Base-by-base conservation (phyloP, 2,797 vertebrate genomes). In the Merluccius polli region DNA sequence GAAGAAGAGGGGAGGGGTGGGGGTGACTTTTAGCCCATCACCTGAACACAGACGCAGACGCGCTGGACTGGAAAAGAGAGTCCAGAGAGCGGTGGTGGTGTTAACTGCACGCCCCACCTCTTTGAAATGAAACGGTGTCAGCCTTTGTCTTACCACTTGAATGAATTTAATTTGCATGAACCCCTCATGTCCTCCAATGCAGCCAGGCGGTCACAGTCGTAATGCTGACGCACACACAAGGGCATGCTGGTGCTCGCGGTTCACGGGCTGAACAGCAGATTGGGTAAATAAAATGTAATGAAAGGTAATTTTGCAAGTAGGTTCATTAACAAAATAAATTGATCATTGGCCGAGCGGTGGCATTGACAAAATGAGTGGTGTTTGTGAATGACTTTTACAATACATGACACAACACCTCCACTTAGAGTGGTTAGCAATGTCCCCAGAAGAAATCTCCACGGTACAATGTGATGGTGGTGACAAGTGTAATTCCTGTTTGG, bases 61-160 rank as follows among this genome's bases (percentile, higher is more conserved):
- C 85, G 85, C 44, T 84, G 82, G 81, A 83, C 84, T 52, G 84
- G 86, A 91, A 24, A 89, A 82, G 78, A 6, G 74, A 82, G 82
- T 77, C 76, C 81, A 87, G 81, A 85, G 85, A 88, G 52, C 21
- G 44, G 52, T 24, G 84, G 87, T 81, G 79, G 87, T 80, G 85
- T 90, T 88, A 65, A 24, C 21, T 2, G n/a, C 52, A n/a, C 52
- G 52, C 70, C 70, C 70, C 33, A 75, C 73, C 78, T 35, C 72
- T 30, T 82, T 84, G 82, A 83, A 85, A 86, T 83, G 75, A 87
- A 90, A 89, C 83, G 86, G 77, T 88, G 88, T 88, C 87, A 88
- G 90, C 85, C 75, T 89, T 89, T 90, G 88, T 89, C 82, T 89
- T 83, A 82, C 72, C 91, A 90, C 90, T 86, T 89, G 87, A 85